Evolutionary conservation across 2,113 vertebrate genomes (phyloP).

Genomic region (Pteruthius melanotis): DNA sequence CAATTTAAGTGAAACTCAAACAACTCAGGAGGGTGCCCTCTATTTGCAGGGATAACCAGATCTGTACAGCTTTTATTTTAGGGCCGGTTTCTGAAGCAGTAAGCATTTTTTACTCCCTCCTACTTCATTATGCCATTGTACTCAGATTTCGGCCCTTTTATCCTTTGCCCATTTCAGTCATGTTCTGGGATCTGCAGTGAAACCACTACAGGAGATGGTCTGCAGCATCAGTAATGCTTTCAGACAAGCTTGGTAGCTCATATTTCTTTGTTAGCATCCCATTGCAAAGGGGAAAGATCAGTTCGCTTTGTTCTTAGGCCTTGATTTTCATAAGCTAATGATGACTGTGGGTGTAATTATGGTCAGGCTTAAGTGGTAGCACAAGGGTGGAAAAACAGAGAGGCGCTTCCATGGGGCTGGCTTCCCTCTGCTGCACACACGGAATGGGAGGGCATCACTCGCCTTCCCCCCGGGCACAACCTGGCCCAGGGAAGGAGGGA

Average conservation of each 20-base stretch:
- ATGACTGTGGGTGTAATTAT: slow-evolving; percentile 21
- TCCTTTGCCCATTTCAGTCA: slow-evolving; percentile 56
- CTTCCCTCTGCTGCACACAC: fast-evolving
- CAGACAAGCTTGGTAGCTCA: neutral
- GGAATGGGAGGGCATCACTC: fast-evolving
- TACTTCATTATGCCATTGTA: slow-evolving; percentile 59
- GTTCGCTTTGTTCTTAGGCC: slow-evolving; percentile 31
- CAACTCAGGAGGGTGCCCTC: slow-evolving; percentile 60
- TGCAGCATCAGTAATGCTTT: slow-evolving; percentile 51
- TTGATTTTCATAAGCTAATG: slow-evolving; percentile 46
- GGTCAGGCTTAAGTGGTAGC: slow-evolving; percentile 28
- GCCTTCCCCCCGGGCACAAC: fast-evolving
- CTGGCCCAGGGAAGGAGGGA: neutral
- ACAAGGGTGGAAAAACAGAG: neutral
- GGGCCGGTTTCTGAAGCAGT: slow-evolving; percentile 57
- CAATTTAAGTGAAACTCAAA: slow-evolving; percentile 53
- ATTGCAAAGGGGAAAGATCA: neutral
- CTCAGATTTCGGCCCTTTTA: slow-evolving; percentile 61
- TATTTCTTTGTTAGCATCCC: slow-evolving; percentile 43
- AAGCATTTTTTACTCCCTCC: slow-evolving; percentile 61
- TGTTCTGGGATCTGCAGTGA: slow-evolving; percentile 52
- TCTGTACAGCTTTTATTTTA: slow-evolving; percentile 56
- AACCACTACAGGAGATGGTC: slow-evolving; percentile 60
- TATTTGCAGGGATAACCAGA: slow-evolving; percentile 60
- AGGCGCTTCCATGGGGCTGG: neutral